These are phyloP conservation scores for Venturia canescens DNA, from an alignment of 1,140 invertebrate genomes.

Conservation along the genomic window DNA sequence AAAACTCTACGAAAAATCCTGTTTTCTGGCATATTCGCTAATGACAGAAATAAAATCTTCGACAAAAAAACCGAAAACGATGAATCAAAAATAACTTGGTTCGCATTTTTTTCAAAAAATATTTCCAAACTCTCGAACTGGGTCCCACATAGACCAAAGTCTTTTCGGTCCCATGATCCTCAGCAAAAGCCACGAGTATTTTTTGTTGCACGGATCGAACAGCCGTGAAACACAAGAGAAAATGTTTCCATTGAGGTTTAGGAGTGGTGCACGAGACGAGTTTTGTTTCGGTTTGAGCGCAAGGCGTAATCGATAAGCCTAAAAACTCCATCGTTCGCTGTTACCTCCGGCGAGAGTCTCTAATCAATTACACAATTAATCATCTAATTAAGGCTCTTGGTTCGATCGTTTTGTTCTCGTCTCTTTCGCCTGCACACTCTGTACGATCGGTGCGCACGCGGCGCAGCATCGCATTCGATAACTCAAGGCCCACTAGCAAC, in stretches of 20 bases:
- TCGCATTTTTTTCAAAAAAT: too few species aligned
- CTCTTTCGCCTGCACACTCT: neutral
- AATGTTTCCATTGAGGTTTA: too few species aligned
- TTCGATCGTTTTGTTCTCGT: conserved; percentile 45
- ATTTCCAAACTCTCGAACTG: too few species aligned
- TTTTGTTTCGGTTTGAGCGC: conserved; percentile 60
- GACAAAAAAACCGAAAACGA: too few species aligned
- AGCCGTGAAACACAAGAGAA: too few species aligned
- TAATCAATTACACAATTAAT: conserved; percentile 70
- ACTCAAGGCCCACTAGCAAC: conserved; percentile 16
- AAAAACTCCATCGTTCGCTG: conserved; percentile 57
- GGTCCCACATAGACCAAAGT: too few species aligned
- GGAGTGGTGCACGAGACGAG: conserved; percentile 34
- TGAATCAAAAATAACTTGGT: too few species aligned
- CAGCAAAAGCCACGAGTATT: neutral
- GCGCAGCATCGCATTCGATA: conserved; percentile 43
- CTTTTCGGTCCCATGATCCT: neutral
- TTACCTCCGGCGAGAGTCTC: conserved; percentile 32
- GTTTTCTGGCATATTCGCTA: too few species aligned
- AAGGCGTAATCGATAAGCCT: conserved; percentile 65
- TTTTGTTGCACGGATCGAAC: neutral
- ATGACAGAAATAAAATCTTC: too few species aligned
- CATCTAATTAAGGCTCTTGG: conserved; percentile 66
- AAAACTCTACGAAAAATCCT: too few species aligned
- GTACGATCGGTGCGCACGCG: conserved; percentile 24